Evolutionary conservation across 2,113 vertebrate species (phyloP).

Genomic region (Limanda limanda): DNA sequence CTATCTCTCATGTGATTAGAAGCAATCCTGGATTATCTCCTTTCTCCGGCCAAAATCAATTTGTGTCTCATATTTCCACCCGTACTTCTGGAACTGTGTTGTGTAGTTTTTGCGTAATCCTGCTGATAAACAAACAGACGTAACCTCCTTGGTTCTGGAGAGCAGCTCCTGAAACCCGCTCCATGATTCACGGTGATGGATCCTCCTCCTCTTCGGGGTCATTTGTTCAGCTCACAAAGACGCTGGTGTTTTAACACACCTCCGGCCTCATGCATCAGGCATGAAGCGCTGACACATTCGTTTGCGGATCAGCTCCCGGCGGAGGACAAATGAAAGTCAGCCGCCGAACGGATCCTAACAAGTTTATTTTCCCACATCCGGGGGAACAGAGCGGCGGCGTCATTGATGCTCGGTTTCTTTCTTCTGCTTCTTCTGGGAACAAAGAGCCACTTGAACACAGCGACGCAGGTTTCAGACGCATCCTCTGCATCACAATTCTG

Average conservation of each 20-base stretch:
- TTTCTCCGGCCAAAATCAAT: too few relatives aligned
- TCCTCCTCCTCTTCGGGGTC: too few relatives aligned
- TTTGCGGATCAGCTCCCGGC: conserved; percentile 28
- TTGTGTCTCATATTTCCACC: too few relatives aligned
- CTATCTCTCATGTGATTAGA: too few relatives aligned
- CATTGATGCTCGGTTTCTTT: conserved; percentile 34
- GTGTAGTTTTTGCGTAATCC: too few relatives aligned
- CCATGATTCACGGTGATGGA: too few relatives aligned
- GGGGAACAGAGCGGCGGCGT: too few relatives aligned
- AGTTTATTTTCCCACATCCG: conserved; percentile 29
- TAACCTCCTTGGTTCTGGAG: too few relatives aligned
- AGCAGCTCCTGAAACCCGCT: too few relatives aligned
- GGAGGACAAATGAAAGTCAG: conserved; percentile 63
- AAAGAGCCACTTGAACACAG: conserved; percentile 8
- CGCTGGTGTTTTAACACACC: background rate
- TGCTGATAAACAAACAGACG: too few relatives aligned
- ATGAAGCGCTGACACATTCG: conserved; percentile 26
- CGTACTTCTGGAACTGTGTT: too few relatives aligned
- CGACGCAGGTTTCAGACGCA: background rate
- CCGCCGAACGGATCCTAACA: conserved; percentile 14
- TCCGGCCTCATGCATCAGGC: conserved; percentile 4
- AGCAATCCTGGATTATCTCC: too few relatives aligned
- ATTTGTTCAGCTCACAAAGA: background rate
- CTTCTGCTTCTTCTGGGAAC: conserved; percentile 34
- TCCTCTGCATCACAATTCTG: conserved; percentile 25